Percentiles rank a stretch among this genome's conserved stretches.
phyloP scores from a whole-genome alignment of 2,797 vertebrate species.

The Trachops cirrhosus region DNA sequence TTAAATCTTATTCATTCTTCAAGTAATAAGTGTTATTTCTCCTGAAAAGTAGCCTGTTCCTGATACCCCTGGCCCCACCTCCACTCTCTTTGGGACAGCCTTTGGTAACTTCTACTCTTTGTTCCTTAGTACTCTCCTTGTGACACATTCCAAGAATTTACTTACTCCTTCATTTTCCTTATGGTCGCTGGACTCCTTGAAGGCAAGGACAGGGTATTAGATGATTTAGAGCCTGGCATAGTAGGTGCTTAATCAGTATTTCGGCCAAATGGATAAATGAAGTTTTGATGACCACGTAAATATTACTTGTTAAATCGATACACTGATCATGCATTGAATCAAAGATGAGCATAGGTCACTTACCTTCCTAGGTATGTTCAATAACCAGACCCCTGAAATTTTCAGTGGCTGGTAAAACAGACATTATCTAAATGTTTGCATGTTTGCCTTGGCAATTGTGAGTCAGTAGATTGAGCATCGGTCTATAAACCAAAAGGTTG shows the following conservation, averaged over 20 bases:
- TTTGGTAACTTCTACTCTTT: not conserved
- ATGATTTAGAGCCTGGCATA: not conserved
- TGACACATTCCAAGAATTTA: not conserved
- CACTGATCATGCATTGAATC: not conserved
- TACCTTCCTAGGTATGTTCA: not conserved
- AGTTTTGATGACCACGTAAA: not conserved
- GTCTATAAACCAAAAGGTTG: too few relatives aligned
- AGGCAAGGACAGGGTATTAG: not conserved
- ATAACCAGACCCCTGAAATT: not conserved
- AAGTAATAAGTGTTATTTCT: not conserved
- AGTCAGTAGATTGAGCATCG: too few relatives aligned
- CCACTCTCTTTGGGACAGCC: not conserved
- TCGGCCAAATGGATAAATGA: slow-evolving; percentile 21
- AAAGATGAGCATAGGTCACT: not conserved
- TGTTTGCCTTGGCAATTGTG: not conserved
- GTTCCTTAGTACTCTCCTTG: not conserved
- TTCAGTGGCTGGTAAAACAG: not conserved
- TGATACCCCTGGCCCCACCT: not conserved
- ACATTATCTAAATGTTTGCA: not conserved
- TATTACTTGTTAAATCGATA: not conserved
- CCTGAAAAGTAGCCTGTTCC: not conserved
- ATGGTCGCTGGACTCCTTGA: not conserved
- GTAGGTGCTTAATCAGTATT: not conserved
- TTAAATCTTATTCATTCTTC: not conserved
- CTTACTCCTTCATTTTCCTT: not conserved